Percentiles rank a stretch among this genome's conserved stretches.
Conservation (phyloP, 2,113 vertebrate genomes). For the western clawed frog (Xenopus tropicalis) region DNA sequence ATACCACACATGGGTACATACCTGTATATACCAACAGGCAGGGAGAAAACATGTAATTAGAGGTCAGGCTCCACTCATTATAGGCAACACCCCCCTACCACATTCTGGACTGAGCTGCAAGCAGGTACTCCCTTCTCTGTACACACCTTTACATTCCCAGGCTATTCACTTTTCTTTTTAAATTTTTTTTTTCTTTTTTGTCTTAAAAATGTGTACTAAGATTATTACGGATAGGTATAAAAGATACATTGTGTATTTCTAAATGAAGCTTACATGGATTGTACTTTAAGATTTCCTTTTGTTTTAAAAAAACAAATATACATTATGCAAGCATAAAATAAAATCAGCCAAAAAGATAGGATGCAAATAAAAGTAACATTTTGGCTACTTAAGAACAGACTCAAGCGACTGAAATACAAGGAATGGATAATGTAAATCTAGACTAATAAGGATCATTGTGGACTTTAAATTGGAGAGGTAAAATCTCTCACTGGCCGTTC, state of each 20-base stretch:
- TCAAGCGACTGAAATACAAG: slow-evolving; percentile 84
- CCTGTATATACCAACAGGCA: slow-evolving; percentile 19
- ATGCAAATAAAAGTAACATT: slow-evolving; percentile 59
- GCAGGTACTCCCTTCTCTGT: slow-evolving; percentile 32
- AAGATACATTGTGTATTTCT: slow-evolving; percentile 73
- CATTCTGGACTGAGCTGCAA: slow-evolving; percentile 9
- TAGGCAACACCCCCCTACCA: not conserved
- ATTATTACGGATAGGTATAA: slow-evolving; percentile 71
- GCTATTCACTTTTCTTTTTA: slow-evolving; percentile 29
- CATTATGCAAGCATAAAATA: slow-evolving; percentile 79
- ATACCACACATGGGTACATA: not conserved
- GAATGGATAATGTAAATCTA: slow-evolving; percentile 90
- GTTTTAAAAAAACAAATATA: slow-evolving; percentile 66
- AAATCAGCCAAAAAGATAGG: slow-evolving; percentile 65
- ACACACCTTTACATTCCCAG: slow-evolving; percentile 59
- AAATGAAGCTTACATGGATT: slow-evolving; percentile 77
- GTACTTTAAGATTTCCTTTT: slow-evolving; percentile 73
- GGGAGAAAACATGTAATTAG: slow-evolving; percentile 1
- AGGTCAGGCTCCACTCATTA: not conserved
- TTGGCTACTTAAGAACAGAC: slow-evolving; percentile 71
- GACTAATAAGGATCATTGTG: slow-evolving; percentile 79
- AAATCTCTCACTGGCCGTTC: slow-evolving; percentile 85
- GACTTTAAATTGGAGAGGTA: slow-evolving; percentile 74
- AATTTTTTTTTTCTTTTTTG: slow-evolving; percentile 8
- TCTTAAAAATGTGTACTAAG: slow-evolving; percentile 58